phyloP scores from a whole-genome alignment of 2,888 invertebrate genomes.

The Thymelicus sylvestris region DNA sequence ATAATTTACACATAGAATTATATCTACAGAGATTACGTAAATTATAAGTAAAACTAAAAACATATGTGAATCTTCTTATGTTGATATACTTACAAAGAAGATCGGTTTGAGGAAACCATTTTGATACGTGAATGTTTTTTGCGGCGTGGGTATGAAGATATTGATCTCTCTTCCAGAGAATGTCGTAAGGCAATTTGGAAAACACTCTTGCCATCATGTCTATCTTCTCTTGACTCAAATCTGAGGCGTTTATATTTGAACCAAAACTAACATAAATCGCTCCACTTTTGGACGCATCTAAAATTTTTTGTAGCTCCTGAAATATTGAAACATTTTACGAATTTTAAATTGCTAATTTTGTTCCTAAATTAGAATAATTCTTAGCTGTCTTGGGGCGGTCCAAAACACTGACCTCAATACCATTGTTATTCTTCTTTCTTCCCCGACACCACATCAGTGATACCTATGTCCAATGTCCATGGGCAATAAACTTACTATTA shows the following conservation, averaged over 20 bases:
- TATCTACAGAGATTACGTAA: too few relatives aligned
- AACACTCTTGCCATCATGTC: conserved; percentile 14
- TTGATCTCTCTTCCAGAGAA: conserved; percentile 14
- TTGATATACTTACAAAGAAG: conserved; percentile 1
- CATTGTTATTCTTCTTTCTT: too few relatives aligned
- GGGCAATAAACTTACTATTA: too few relatives aligned
- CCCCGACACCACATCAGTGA: too few relatives aligned
- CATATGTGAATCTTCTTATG: background rate
- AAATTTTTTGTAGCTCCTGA: conserved; percentile 8
- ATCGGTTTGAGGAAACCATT: conserved; percentile 17
- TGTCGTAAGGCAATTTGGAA: conserved; percentile 13
- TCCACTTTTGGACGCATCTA: conserved; percentile 13
- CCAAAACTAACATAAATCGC: conserved; percentile 22
- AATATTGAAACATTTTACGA: background rate
- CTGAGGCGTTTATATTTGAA: background rate
- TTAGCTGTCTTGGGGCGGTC: too few relatives aligned
- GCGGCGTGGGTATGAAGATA: background rate
- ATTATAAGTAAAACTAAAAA: too few relatives aligned
- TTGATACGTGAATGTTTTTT: background rate
- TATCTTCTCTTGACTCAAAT: conserved; percentile 1
- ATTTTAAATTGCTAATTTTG: too few relatives aligned
- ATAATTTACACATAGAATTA: too few relatives aligned
- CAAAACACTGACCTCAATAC: too few relatives aligned
- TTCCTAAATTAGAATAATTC: too few relatives aligned
- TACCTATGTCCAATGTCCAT: too few relatives aligned